These are phyloP conservation scores for Nemotelus nigrinus DNA, from an alignment of 2,888 invertebrate species.

Conservation along the genomic window DNA sequence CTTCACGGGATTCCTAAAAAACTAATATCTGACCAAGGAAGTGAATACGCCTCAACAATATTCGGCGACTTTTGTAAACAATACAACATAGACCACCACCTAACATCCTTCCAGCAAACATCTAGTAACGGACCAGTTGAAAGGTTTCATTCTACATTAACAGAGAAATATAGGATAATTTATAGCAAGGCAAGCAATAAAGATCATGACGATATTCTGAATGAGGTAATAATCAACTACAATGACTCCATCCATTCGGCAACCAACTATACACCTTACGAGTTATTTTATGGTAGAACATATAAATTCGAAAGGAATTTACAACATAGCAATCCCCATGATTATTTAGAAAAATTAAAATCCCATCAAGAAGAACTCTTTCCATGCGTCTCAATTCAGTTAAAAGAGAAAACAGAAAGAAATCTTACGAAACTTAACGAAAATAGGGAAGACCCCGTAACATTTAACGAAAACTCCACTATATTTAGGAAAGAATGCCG, in stretches of 20 bases:
- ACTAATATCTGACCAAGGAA: conserved; percentile 42
- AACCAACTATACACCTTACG: conserved; percentile 14
- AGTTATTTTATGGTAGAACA: conserved; percentile 22
- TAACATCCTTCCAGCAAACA: conserved; percentile 49
- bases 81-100: conserved; percentile 45
- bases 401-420: conserved; percentile 5
- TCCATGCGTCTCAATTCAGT: background rate
- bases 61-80: conserved; percentile 49
- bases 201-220: conserved; percentile 10
- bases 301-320: conserved; percentile 27
- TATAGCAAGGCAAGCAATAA: conserved; percentile 25
- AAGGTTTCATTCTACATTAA: conserved; percentile 49
- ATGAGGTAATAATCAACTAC: conserved; percentile 19
- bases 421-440: conserved; percentile 1
- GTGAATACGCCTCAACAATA: conserved; percentile 48
- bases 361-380: conserved; percentile 23
- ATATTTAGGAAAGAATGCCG: conserved; percentile 29
- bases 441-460: background rate
- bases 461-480: background rate
- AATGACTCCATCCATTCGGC: conserved; percentile 29
- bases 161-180: conserved; percentile 50
- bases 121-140: conserved; percentile 49
- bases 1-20: conserved; percentile 28
- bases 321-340: conserved; percentile 25
- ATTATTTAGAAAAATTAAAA: conserved; percentile 39